Base-by-base conservation (phyloP, 2,888 invertebrate species). In the Chorisops tibialis region DNA sequence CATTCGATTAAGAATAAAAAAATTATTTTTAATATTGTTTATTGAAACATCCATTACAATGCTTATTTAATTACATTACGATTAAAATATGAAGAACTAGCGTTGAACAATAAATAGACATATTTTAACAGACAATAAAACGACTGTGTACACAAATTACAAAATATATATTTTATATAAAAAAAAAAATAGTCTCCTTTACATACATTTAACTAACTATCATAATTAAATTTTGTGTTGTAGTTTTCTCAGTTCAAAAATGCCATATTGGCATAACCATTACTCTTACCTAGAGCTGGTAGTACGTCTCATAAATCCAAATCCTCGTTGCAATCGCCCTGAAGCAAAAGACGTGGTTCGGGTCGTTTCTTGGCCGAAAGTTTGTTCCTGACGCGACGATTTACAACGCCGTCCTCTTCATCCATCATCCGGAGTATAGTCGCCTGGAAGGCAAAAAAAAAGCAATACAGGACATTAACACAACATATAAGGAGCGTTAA, bases 351-450 rank as follows among this genome's bases (percentile, higher is more conserved):
- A 4, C 75, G 69, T 48, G 71, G 70, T 52, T 76, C 76, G 54
- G 67, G 66, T 62, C 75, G 76, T 66, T 75, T 77, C 62, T 72
- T 75, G 11, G 38, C 37, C 30, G 30, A 22, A 24, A 67, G 66
- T 19, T 67, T 67, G 37, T 70, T 69, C 63, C 69, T 71, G 5
- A 73, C 67, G 2, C 73, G 70, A 14, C 78, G 73, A 70, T 78
- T 78, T 2, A 71, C 62, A 9, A 78, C 78, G 3, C 78, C 78
- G 67, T 78, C 74, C 45, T 74, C 70, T 59, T 78, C 78, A 62
- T 78, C 78, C 78, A 78, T 78, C 78, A 78, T 77, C 48, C 77
- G 74, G 41, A 78, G 56, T 61, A 78, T 78, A 45, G 77, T 78
- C 3, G 73, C 82, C 76, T 88, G 19, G 12, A 50, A 30, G 16